Conservation (phyloP, 2,888 invertebrate species). For the Parasteatoda lunata region DNA sequence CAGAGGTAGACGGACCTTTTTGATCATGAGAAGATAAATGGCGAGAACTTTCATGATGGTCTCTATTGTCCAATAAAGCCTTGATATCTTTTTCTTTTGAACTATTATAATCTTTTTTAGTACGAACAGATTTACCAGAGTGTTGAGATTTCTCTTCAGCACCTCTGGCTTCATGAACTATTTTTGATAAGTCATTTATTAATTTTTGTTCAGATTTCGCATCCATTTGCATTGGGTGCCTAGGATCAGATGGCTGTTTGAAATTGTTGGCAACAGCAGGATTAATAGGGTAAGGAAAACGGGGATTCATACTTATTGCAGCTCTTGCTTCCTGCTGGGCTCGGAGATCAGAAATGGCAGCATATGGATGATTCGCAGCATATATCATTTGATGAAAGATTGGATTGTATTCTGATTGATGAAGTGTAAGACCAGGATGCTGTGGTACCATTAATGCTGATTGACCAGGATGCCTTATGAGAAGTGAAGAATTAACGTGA, state of each 20-base stretch:
- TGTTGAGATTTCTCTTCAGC: slow-evolving; percentile 34
- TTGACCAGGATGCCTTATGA: slow-evolving; percentile 70
- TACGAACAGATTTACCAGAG: slow-evolving; percentile 39
- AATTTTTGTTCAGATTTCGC: slow-evolving; percentile 66
- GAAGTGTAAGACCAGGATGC: slow-evolving; percentile 60
- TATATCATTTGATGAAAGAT: slow-evolving; percentile 70
- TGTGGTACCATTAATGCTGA: slow-evolving; percentile 69
- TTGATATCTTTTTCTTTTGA: slow-evolving; percentile 45
- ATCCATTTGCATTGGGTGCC: slow-evolving; percentile 48
- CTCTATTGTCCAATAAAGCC: slow-evolving; percentile 41
- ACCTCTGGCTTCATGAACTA: slow-evolving; percentile 35
- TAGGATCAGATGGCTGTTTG: slow-evolving; percentile 62
- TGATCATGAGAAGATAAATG: slow-evolving; percentile 33
- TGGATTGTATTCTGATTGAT: slow-evolving; percentile 65
- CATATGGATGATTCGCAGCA: slow-evolving; percentile 66
- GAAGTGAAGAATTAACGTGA: slow-evolving; percentile 65
- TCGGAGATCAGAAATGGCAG: slow-evolving; percentile 69
- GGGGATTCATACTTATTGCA: slow-evolving; percentile 68
- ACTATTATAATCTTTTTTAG: slow-evolving; percentile 34
- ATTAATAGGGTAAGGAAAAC: slow-evolving; percentile 66
- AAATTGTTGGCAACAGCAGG: slow-evolving; percentile 51
- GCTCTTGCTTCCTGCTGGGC: slow-evolving; percentile 70
- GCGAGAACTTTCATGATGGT: slow-evolving; percentile 36
- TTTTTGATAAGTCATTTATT: slow-evolving; percentile 41
- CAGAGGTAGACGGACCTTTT: slow-evolving; percentile 51